phyloP scores from a whole-genome alignment of 2,888 invertebrate species.

The Toxonevra muliebris region DNA sequence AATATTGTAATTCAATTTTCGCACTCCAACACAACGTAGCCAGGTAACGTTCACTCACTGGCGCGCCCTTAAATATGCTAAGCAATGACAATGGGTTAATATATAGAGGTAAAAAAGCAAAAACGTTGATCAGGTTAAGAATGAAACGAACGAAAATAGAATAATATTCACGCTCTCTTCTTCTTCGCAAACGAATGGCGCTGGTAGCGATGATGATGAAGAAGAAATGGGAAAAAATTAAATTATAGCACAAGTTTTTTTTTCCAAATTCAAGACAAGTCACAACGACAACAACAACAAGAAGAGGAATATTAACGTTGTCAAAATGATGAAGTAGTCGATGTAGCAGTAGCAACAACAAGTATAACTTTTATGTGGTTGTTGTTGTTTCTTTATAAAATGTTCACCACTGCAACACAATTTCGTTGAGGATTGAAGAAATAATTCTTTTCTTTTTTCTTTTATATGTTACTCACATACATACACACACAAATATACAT shows the following conservation, averaged over 20 bases:
- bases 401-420: slow-evolving; percentile 20
- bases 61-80: too few species aligned
- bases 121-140: too few species aligned
- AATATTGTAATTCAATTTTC: too few species aligned
- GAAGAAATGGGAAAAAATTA: background rate
- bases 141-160: too few species aligned
- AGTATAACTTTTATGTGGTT: background rate
- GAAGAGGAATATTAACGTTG: background rate
- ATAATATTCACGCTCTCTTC: too few species aligned
- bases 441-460: slow-evolving; percentile 1
- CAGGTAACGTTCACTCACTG: too few species aligned
- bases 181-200: background rate
- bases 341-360: background rate
- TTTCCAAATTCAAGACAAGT: background rate
- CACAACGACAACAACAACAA: background rate
- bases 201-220: background rate
- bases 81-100: too few species aligned
- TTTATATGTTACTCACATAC: background rate
- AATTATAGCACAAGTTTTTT: background rate
- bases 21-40: too few species aligned
- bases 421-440: background rate
- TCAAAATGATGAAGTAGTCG: background rate
- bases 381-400: slow-evolving; percentile 12
- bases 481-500: slow-evolving; percentile 4
- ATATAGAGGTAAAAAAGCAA: too few species aligned